Evolutionary conservation across 1,140 invertebrate genomes (phyloP).

Genomic region (Battus philenor): DNA sequence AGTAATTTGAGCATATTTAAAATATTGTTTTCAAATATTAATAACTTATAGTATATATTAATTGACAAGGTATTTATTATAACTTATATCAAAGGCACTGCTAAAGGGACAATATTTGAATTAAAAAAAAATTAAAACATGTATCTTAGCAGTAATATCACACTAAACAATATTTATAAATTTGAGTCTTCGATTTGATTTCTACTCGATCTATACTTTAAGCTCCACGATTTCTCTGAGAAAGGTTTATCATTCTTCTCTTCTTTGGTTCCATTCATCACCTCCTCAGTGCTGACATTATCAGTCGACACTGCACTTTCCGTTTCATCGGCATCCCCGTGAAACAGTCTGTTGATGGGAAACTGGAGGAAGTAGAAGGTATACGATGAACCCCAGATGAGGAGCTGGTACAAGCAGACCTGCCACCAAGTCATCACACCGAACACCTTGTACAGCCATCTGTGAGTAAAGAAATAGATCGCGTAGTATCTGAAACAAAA

Average conservation of each 20-base stretch:
- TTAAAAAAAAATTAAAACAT: too few species aligned
- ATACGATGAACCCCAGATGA: constrained; percentile 41
- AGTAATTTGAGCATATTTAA: too few species aligned
- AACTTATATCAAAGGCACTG: too few species aligned
- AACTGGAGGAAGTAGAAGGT: constrained; percentile 52
- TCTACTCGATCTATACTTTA: constrained; percentile 37
- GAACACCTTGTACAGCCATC: constrained; percentile 66
- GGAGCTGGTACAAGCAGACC: constrained; percentile 50
- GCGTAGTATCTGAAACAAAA: constrained; percentile 58
- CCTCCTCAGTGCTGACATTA: constrained; percentile 2
- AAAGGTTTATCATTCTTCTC: constrained; percentile 9
- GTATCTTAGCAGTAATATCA: background rate
- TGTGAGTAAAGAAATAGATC: constrained; percentile 48
- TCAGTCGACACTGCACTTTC: too few species aligned
- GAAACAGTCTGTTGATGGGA: constrained; percentile 50
- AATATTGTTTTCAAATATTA: too few species aligned
- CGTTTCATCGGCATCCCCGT: constrained; percentile 22
- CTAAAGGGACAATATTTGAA: too few species aligned
- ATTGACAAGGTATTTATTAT: too few species aligned
- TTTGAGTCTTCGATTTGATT: constrained; percentile 40
- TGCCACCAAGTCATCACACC: constrained; percentile 65
- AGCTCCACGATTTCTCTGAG: constrained; percentile 34
- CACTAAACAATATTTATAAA: constrained; percentile 23
- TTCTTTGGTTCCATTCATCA: constrained; percentile 2
- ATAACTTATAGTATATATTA: too few species aligned